Conservation (phyloP, 37 sponge, comb jelly and placozoan species). For the Corticium candelabrum region DNA sequence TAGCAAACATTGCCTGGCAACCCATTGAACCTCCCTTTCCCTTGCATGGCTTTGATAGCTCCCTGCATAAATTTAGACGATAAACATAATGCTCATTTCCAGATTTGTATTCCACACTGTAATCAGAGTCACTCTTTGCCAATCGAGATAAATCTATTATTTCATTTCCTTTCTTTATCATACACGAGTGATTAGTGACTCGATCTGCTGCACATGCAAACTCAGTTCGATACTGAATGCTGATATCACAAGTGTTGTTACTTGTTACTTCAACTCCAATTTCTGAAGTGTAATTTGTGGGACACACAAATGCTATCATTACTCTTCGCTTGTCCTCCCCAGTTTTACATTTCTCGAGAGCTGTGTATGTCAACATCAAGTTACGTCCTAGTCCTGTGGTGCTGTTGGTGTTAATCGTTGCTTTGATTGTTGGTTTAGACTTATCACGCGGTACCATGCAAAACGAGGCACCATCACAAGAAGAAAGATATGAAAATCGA, state of each 20-base stretch:
- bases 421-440: no score
- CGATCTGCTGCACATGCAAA: background rate
- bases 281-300: background rate
- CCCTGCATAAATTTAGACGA: background rate
- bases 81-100: background rate
- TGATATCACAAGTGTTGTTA: background rate
- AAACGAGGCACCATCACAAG: background rate
- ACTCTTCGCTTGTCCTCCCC: background rate
- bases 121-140: background rate
- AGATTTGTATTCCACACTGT: background rate
- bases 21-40: background rate
- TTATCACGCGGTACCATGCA: background rate
- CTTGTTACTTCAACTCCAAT: background rate
- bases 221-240: background rate
- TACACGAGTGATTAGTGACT: background rate
- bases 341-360: no score
- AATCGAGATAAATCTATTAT: background rate
- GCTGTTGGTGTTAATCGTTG: no score
- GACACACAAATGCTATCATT: background rate
- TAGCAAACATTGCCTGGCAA: background rate
- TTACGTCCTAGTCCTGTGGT: no score
- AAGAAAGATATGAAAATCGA: background rate
- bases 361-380: no score
- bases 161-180: background rate
- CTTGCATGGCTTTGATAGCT: background rate